Base-by-base conservation (phyloP, 64 coral and sea anemone species). In the Stichodactyla mertensii region DNA sequence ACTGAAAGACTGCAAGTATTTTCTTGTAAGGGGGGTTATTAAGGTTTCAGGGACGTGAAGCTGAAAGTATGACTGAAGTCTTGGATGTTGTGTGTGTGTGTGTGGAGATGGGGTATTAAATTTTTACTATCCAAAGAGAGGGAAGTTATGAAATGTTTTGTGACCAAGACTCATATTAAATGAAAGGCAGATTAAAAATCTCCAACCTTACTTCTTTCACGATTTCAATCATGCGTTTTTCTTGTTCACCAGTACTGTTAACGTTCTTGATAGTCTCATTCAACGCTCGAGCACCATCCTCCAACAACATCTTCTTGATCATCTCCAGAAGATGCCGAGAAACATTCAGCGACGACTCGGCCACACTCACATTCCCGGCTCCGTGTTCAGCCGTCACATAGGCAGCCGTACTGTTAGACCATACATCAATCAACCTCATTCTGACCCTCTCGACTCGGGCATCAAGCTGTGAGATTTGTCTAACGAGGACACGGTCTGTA, bases 321-420 rank as follows among this genome's bases (percentile, higher is more conserved):
- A 87, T 56, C 2, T 92, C 83, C 60, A 99, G 78, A 79, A 99
- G 53, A 55, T 85, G 57, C 61, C 88, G 82, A 0, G 90, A 92
- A 23, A 93, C 88, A 69, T 92, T 89, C 31, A 99, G 87, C 26
- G 97, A 99, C 14, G 55, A 55, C 81, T 94, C 88, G 4, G 95
- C 92, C 26, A 61, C 61, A 7, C 78, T 89, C 13, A 94, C 89
- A 61, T 94, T 89, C 6, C 89, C 57, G 4, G 86, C 8, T 15
- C 87, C 89, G 59, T 87, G 78, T 54, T 61, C 84, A 14, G 93
- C 80, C 28, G 82, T 51, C n/a, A 59, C 7, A 15, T 92, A 78
- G 4, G 90, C 89, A 55, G 62, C 20, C 7, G 54, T 80, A 2
- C 91, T 85, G 28, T 84, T 90, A 28, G 85, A 55, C 85, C 64